Base-by-base conservation (phyloP, 2,797 vertebrate species). In the Erpetoichthys calabaricus region DNA sequence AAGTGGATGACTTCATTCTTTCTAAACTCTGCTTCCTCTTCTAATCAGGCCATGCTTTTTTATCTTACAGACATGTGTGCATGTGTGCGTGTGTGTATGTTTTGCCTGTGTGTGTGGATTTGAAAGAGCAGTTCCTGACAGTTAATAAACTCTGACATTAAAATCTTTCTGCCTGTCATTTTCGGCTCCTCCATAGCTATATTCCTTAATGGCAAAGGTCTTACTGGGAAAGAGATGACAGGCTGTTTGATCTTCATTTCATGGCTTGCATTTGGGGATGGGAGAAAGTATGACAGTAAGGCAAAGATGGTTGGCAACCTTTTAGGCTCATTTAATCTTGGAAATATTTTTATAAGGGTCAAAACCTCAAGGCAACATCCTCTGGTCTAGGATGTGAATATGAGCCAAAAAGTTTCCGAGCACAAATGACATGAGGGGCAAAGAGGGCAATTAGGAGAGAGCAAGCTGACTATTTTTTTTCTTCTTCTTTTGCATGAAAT, bases 121-220 rank as follows among this genome's bases (percentile, higher is more conserved):
- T 47, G 47, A 60, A 63, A 63, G 55, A 47, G 51, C 62, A 57
- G 56, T 55, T 42, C 56, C 55, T 56, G 57, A 62, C 47, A 60
- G 59, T 50, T 55, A 60, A 64, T 60, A 64, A 57, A 45, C 46
- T 50, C 59, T 60, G 59, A 60, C 62, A 64, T 60, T 60, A 57
- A 60, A 58, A 59, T 60, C 53, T 45, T 43, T 56, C 56, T 60
- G 51, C 56, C 53, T 53, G 54, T 63, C 51, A 60, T 60, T 53
- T 57, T 45, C 56, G 55, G 47, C 44, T 45, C 56, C 55, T 50
- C 59, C 52, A 57, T 53, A 53, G 59, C 54, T 57, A 46, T 60
- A 55, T 51, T 50, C 56, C 46, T 57, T 47, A 55, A 64, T 60
- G 55, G 52, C 59, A 60, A 51, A 57, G 45, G 58, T 53, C 51